Percentiles rank a stretch among this genome's conserved stretches.
Conservation (phyloP, 2,888 invertebrate species). For the Dryobotodes eremita region DNA sequence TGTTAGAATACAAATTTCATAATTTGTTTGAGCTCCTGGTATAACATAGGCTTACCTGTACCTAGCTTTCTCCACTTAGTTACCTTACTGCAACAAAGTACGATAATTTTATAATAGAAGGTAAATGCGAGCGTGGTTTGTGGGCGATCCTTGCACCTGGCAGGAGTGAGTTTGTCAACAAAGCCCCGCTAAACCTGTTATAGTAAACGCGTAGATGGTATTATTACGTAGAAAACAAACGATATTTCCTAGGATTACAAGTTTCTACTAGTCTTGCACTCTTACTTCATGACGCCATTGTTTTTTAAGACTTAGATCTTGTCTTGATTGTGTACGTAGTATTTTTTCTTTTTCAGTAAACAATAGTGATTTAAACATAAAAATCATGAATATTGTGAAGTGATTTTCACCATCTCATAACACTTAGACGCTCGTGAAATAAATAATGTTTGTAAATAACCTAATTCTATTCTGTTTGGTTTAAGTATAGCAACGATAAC, state of each 20-base stretch:
- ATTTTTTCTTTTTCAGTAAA: not conserved
- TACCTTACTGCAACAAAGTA: conserved; percentile 21
- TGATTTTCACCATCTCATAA: not conserved
- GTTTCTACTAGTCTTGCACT: conserved; percentile 22
- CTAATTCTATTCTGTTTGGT: not conserved
- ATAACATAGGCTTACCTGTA: not conserved
- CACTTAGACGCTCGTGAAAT: not conserved
- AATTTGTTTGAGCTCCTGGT: conserved; percentile 5
- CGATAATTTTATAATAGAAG: conserved; percentile 28
- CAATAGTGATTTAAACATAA: not conserved
- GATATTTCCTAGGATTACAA: conserved; percentile 49
- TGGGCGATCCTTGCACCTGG: conserved; percentile 55
- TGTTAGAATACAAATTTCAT: not conserved
- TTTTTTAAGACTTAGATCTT: not conserved
- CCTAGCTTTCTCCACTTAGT: conserved; percentile 30
- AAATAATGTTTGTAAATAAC: not conserved
- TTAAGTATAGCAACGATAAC: not conserved
- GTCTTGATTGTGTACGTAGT: not conserved
- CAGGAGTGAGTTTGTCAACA: conserved; percentile 63
- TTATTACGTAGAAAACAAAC: conserved; percentile 64
- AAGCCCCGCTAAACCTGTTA: conserved; percentile 63
- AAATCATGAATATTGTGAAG: not conserved
- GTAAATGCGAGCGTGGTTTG: conserved; percentile 44
- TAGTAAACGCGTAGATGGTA: conserved; percentile 55
- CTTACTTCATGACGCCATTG: not conserved